Evolutionary conservation across 2,113 vertebrate species (phyloP).

Genomic region (Scolopax mira): DNA sequence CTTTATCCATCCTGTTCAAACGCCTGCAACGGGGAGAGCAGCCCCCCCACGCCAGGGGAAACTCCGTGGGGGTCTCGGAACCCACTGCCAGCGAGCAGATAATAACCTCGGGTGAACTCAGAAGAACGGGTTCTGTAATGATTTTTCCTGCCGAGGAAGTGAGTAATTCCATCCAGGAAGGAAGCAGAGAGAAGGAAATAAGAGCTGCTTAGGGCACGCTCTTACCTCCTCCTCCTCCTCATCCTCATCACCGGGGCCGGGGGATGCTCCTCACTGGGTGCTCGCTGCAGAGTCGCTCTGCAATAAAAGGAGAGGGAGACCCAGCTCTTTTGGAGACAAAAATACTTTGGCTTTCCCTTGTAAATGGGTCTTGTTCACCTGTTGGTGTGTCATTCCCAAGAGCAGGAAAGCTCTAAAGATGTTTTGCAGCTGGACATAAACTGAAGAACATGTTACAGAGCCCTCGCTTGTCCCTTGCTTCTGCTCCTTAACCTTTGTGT

Average conservation of each 20-base stretch:
- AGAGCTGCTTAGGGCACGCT: not conserved
- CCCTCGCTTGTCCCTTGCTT: not conserved
- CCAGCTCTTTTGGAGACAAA: not conserved
- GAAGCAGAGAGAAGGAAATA: not conserved
- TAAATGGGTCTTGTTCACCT: not conserved
- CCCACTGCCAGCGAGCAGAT: not conserved
- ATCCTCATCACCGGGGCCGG: not conserved
- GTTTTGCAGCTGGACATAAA: not conserved
- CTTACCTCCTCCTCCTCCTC: not conserved
- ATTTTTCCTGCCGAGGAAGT: constrained; percentile 49
- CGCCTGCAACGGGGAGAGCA: not conserved
- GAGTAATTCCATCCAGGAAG: constrained; percentile 48
- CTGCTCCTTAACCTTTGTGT: not conserved
- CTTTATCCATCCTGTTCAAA: not conserved
- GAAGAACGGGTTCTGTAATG: not conserved
- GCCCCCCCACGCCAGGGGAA: not conserved
- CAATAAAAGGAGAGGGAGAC: not conserved
- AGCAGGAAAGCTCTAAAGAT: not conserved
- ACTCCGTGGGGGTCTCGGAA: rapidly evolving
- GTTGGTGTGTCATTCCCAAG: not conserved
- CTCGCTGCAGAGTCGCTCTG: not conserved
- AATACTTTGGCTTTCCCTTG: not conserved
- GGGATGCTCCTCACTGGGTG: not conserved
- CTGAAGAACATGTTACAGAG: not conserved
- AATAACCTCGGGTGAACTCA: not conserved